Conservation (phyloP, 2,888 invertebrate genomes). For the Notodonta dromedarius region DNA sequence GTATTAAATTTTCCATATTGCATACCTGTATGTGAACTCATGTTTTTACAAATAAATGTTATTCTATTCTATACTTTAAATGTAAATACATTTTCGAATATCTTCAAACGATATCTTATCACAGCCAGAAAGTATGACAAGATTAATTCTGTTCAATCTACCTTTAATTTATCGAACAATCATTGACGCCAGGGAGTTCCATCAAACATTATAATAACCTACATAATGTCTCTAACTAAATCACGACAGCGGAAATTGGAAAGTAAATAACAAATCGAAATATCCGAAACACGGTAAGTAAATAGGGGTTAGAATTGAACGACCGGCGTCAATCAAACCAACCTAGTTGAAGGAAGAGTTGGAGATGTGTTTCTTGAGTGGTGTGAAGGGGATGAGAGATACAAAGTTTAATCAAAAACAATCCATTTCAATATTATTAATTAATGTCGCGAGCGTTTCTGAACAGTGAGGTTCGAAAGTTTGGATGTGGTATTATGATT, state of each 20-base stretch:
- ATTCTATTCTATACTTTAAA: no score
- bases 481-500: constrained; percentile 34
- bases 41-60: no score
- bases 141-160: no score
- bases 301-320: constrained; percentile 51
- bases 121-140: no score
- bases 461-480: constrained; percentile 3
- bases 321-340: constrained; percentile 53
- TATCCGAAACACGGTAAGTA: constrained; percentile 45
- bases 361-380: constrained; percentile 3
- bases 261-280: constrained; percentile 37
- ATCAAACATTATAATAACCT: constrained; percentile 6
- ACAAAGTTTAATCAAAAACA: constrained; percentile 65
- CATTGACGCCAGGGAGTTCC: background rate
- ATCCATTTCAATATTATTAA: constrained; percentile 70
- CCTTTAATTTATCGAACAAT: no score
- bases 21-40: no score
- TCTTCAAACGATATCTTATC: no score
- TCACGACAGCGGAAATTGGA: constrained; percentile 35
- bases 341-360: constrained; percentile 29
- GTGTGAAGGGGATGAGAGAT: constrained; percentile 33
- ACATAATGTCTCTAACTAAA: constrained; percentile 19
- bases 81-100: no score
- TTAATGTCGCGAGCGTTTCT: constrained; percentile 46
- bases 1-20: no score